Percentiles rank a stretch among this genome's conserved stretches.
Evolutionary conservation across 2,888 invertebrate species (phyloP).

Genomic region (Nowickia ferox): DNA sequence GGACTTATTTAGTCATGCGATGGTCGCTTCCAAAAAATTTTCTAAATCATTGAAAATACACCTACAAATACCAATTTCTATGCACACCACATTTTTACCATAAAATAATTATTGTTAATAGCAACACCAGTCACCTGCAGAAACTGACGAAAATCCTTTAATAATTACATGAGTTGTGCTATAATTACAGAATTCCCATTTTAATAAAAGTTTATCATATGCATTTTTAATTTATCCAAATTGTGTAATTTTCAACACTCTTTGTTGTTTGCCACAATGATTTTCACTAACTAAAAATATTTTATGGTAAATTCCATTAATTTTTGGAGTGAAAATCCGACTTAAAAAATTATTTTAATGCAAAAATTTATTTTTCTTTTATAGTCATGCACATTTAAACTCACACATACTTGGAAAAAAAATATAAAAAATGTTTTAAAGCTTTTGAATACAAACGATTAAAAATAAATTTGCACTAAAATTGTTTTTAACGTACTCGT

Average conservation of each 20-base stretch:
- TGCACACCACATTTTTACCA: neutral
- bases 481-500: constrained; percentile 55
- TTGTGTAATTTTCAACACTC: constrained; percentile 57
- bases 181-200: constrained; percentile 18
- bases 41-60: neutral
- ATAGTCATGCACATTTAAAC: constrained; percentile 1
- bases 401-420: constrained; percentile 1
- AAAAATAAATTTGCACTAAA: constrained; percentile 70
- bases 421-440: constrained; percentile 41
- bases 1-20: too few relatives aligned
- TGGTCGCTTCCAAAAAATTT: neutral
- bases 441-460: constrained; percentile 66
- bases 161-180: constrained; percentile 7
- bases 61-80: neutral
- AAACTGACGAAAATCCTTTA: neutral
- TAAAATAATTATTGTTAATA: constrained; percentile 10
- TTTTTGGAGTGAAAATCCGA: constrained; percentile 39
- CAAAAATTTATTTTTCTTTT: constrained; percentile 39
- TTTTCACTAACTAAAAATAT: constrained; percentile 29
- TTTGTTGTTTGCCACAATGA: neutral
- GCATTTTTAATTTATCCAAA: constrained; percentile 62
- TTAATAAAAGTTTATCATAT: constrained; percentile 52
- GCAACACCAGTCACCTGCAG: neutral
- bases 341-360: constrained; percentile 50
- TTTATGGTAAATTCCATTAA: constrained; percentile 55